A percentile compares a stretch with the other conserved stretches of the same genome.
phyloP scores from a whole-genome alignment of 2,888 invertebrate species.

The Conomelus anceps region DNA sequence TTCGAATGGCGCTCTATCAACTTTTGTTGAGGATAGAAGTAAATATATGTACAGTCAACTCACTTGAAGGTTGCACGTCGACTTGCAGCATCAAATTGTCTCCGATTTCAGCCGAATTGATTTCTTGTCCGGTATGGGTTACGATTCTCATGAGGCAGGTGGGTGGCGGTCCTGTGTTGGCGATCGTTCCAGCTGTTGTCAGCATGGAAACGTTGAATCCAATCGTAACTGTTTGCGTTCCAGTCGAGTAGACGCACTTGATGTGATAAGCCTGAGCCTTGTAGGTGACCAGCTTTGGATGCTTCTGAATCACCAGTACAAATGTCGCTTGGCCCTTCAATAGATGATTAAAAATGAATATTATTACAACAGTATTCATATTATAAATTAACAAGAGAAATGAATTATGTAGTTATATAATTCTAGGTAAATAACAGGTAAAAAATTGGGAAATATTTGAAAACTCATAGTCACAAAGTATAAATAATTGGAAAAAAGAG shows the following conservation, averaged over 20 bases:
- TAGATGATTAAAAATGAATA: neutral
- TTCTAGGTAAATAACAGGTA: neutral
- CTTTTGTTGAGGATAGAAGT: too few species aligned
- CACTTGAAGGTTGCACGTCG: constrained; percentile 65
- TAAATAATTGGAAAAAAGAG: too few species aligned
- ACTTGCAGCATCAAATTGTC: constrained; percentile 81
- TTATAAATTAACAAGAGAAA: too few species aligned
- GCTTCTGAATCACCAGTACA: constrained; percentile 90
- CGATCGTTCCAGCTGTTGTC: constrained; percentile 90
- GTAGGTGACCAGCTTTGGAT: constrained; percentile 89
- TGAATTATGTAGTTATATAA: neutral
- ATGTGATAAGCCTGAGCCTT: constrained; percentile 95
- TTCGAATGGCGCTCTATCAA: too few species aligned
- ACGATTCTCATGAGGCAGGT: constrained; percentile 89
- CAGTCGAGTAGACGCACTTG: constrained; percentile 90
- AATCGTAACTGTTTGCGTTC: constrained; percentile 83
- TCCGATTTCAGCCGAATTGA: constrained; percentile 86
- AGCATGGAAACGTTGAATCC: constrained; percentile 94
- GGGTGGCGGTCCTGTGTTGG: constrained; percentile 90
- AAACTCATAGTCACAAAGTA: too few species aligned
- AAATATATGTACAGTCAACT: constrained; percentile 37
- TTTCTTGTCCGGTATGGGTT: constrained; percentile 76
- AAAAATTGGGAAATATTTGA: too few species aligned
- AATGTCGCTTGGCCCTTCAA: constrained; percentile 82
- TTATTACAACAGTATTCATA: neutral